Percentiles rank a stretch among this genome's conserved stretches.
Evolutionary conservation across 1,140 invertebrate genomes (phyloP).

Genomic region (Caenorhabditis inopinata): DNA sequence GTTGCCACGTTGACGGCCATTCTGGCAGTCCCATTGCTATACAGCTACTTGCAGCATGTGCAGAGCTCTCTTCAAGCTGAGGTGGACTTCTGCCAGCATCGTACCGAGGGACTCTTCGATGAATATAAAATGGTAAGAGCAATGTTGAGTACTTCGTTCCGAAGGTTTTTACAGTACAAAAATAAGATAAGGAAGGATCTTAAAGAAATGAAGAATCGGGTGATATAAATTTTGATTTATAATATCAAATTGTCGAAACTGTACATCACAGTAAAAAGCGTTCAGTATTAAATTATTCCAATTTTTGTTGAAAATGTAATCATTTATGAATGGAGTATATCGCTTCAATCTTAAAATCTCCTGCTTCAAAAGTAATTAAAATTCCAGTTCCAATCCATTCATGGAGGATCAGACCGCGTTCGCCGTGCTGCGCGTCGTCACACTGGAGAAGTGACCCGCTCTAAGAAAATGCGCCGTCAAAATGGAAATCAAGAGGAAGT

Average conservation of each 20-base stretch:
- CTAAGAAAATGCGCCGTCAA: background rate
- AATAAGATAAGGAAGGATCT: too few relatives aligned
- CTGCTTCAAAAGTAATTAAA: too few relatives aligned
- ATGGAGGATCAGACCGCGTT: conserved; percentile 6
- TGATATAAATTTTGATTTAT: too few relatives aligned
- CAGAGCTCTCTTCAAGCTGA: conserved; percentile 48
- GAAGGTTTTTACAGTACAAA: too few relatives aligned
- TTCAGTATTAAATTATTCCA: background rate
- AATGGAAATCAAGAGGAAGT: conserved; percentile 7
- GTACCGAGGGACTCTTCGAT: conserved; percentile 47
- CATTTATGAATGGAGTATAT: too few relatives aligned
- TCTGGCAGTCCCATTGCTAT: conserved; percentile 47
- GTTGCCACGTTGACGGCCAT: conserved; percentile 50
- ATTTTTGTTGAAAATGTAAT: too few relatives aligned
- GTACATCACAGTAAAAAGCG: too few relatives aligned
- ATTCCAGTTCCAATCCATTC: conserved; percentile 12
- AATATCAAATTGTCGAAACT: too few relatives aligned
- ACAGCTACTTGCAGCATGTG: conserved; percentile 53
- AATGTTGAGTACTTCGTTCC: too few relatives aligned
- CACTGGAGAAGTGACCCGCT: background rate
- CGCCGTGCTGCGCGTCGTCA: conserved; percentile 8
- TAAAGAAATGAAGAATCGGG: too few relatives aligned
- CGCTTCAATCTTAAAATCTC: too few relatives aligned
- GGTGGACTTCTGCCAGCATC: conserved; percentile 46
- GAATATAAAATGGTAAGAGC: conserved; percentile 41